Conservation (phyloP, 2,113 vertebrate genomes). For the Rhinolophus ferrumequinum region DNA sequence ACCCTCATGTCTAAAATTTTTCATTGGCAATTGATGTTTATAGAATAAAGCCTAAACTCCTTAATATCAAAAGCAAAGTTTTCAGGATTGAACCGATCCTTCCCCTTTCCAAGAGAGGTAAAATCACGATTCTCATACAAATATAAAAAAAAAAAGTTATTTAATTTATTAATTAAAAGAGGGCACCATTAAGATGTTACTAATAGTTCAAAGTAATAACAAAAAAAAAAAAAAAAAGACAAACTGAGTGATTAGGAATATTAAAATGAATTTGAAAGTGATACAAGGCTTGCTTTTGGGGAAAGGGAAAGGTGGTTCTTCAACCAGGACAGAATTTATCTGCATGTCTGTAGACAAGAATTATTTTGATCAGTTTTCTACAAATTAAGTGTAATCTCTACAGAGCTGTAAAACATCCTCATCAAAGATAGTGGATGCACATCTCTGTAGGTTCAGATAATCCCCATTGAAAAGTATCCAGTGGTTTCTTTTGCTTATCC, state of each 20-base stretch:
- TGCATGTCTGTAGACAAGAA: background rate
- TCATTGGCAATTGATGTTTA: background rate
- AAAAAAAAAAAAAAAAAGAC: background rate
- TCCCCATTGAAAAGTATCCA: background rate
- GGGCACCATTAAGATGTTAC: background rate
- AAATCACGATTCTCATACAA: background rate
- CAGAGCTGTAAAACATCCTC: background rate
- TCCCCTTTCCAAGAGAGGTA: background rate
- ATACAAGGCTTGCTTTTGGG: background rate
- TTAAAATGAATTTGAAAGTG: background rate
- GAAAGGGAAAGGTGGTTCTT: background rate
- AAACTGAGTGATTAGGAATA: background rate
- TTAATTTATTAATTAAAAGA: background rate
- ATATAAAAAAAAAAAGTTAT: background rate
- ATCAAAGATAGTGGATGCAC: background rate
- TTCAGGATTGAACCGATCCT: background rate
- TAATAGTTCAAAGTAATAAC: background rate
- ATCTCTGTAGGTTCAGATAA: background rate
- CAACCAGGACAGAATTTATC: background rate
- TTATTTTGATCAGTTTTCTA: background rate
- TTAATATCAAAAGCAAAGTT: background rate
- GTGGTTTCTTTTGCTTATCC: background rate
- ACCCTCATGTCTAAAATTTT: background rate
- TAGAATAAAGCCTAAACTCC: background rate
- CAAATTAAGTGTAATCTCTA: background rate